Base-by-base conservation (phyloP, 2,797 vertebrate genomes). In the Sebastes reedi region DNA sequence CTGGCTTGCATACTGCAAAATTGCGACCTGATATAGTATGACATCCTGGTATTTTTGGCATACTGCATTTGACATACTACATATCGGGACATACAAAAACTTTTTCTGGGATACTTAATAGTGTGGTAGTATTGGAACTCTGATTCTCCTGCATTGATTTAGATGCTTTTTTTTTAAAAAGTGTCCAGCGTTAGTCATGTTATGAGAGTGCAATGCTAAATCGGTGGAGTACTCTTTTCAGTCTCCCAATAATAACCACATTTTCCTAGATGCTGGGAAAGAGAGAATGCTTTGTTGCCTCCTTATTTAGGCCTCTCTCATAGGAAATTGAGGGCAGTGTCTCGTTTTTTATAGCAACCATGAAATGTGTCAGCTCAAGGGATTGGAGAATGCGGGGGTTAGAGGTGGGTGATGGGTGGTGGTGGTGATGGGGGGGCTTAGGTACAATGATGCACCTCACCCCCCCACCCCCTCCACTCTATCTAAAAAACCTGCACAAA, bases 321-420 rank as follows among this genome's bases (percentile, higher is more conserved):
- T 84, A 72, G 88, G 87, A 90, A 91, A 89, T 68, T 72, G 81
- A 84, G 78, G 79, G 87, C 79, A 84, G 77, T 82, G 86, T 86
- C 87, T 89, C 29, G 73, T 85, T 75, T 92, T 50, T 83, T 64
- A 87, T 65, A 25, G 85, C 75, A 76, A 69, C 80, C 55, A 64
- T 88, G 89, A 89, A 86, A 90, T 72, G 67, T 87, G 81, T 87
- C 81, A 85, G 84, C 80, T 88, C 71, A 62, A 68, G 58, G 69
- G 80, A 71, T 55, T 66, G 71, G 56, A 72, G 27, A 59, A 42
- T 20, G 30, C 0, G n/a, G 9, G 25, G 77, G 55, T 64, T 52
- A 7, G 24, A 52, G 42, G 52, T 61, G 50, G 74, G 61, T 59
- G 71, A 58, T 56, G 52, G 56, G 25, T 46, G 27, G 14, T 36